A percentile compares a stretch with the other conserved stretches of the same genome.
These are phyloP conservation scores for Neotoma lepida DNA, from an alignment of 2,113 vertebrate species.

Conservation along the genomic window DNA sequence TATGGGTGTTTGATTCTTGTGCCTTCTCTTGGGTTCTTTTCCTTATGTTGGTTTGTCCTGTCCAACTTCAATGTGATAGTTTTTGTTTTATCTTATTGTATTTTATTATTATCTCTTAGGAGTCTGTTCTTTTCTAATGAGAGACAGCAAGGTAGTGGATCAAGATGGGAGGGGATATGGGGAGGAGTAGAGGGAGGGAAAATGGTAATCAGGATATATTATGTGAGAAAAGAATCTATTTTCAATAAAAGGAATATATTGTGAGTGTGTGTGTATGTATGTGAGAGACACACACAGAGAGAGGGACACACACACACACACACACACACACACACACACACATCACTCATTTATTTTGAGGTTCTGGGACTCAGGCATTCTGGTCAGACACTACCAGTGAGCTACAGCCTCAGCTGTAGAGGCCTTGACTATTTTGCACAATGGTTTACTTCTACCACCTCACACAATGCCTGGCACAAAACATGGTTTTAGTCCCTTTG, in stretches of 20 bases:
- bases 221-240: neutral
- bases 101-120: neutral
- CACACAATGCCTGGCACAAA: neutral
- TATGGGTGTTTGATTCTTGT: neutral
- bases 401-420: neutral
- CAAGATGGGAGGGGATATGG: neutral
- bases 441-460: neutral
- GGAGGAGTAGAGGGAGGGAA: neutral
- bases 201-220: neutral
- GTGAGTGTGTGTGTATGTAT: neutral
- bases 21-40: neutral
- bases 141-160: neutral
- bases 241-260: neutral
- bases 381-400: neutral
- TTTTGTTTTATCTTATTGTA: neutral
- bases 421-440: neutral
- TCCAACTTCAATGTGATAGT: neutral
- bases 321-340: too few species aligned
- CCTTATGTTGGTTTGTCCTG: neutral
- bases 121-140: neutral
- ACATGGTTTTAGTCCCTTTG: neutral
- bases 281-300: neutral
- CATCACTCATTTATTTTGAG: neutral
- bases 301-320: neutral
- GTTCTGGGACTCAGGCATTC: neutral